phyloP scores from a whole-genome alignment of 1,140 invertebrate species.

The Drosophila hydei region DNA sequence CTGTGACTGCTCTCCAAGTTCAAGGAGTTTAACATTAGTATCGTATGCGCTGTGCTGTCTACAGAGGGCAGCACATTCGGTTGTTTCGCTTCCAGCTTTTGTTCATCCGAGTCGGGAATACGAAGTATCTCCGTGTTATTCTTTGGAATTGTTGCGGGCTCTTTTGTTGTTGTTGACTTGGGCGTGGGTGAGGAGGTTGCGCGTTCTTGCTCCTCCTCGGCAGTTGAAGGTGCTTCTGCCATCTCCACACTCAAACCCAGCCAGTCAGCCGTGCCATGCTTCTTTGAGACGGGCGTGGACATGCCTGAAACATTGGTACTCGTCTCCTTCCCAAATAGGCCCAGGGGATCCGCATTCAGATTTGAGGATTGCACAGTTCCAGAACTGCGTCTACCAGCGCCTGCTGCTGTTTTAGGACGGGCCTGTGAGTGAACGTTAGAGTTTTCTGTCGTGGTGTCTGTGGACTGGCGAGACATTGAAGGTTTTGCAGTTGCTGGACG shows the following conservation, averaged over 20 bases:
- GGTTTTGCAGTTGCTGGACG: slow-evolving; percentile 62
- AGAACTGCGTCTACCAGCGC: slow-evolving; percentile 68
- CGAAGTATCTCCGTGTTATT: slow-evolving; percentile 23
- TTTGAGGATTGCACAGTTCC: slow-evolving; percentile 52
- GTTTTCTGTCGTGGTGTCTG: slow-evolving; percentile 79
- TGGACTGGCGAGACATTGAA: slow-evolving; percentile 75
- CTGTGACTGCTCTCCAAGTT: slow-evolving; percentile 83
- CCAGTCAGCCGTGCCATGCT: slow-evolving; percentile 75
- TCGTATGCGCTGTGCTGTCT: slow-evolving; percentile 52
- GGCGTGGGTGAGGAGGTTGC: slow-evolving; percentile 27
- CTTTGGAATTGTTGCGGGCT: background rate
- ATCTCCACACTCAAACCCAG: slow-evolving; percentile 61
- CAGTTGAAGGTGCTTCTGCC: slow-evolving; percentile 3
- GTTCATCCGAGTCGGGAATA: slow-evolving; percentile 40
- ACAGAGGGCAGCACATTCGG: background rate
- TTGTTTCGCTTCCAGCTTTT: slow-evolving; percentile 22
- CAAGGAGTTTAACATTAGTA: slow-evolving; percentile 63
- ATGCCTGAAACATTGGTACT: slow-evolving; percentile 66
- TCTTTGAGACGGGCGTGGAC: slow-evolving; percentile 68
- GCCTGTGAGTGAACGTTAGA: slow-evolving; percentile 50
- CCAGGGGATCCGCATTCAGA: slow-evolving; percentile 70
- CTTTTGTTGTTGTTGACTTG: slow-evolving; percentile 20
- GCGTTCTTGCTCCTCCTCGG: slow-evolving; percentile 39
- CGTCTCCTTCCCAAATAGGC: slow-evolving; percentile 67
- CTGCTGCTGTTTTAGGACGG: slow-evolving; percentile 71